These are phyloP conservation scores for Arothron firmamentum DNA, from an alignment of 2,113 vertebrate genomes.

Conservation along the genomic window DNA sequence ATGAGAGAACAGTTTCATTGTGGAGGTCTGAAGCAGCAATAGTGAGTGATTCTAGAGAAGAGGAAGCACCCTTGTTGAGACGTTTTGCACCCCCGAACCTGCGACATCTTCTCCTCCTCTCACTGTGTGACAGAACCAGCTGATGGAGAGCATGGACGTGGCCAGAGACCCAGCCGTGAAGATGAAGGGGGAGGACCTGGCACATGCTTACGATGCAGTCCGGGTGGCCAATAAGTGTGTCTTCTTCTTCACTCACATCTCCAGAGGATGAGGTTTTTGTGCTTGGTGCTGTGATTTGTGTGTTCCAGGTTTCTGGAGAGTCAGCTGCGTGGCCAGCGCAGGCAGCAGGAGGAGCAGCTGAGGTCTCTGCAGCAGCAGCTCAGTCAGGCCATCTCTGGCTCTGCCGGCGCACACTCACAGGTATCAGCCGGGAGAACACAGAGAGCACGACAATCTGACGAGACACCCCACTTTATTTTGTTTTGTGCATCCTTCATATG, in stretches of 20 bases:
- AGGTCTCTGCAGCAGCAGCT: slow-evolving; percentile 51
- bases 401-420: slow-evolving; percentile 45
- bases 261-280: no score
- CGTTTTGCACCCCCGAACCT: neutral
- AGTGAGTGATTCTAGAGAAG: slow-evolving; percentile 45
- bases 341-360: slow-evolving; percentile 65
- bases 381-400: slow-evolving; percentile 13
- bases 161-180: slow-evolving; percentile 62
- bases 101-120: slow-evolving; percentile 6
- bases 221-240: slow-evolving; percentile 80
- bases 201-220: slow-evolving; percentile 68
- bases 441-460: no score
- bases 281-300: neutral
- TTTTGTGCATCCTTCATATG: neutral
- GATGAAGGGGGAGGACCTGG: slow-evolving; percentile 72
- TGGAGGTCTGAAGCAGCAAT: slow-evolving; percentile 51
- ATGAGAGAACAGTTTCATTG: slow-evolving; percentile 38
- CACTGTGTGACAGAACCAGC: slow-evolving; percentile 43
- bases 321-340: slow-evolving; percentile 69
- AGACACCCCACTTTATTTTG: no score
- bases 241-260: neutral
- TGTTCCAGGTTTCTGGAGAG: slow-evolving; percentile 71
- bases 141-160: slow-evolving; percentile 69
- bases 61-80: neutral
- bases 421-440: slow-evolving; percentile 18